These are phyloP conservation scores for Philopedon plagiatum DNA, from an alignment of 2,888 invertebrate species.

Conservation along the genomic window DNA sequence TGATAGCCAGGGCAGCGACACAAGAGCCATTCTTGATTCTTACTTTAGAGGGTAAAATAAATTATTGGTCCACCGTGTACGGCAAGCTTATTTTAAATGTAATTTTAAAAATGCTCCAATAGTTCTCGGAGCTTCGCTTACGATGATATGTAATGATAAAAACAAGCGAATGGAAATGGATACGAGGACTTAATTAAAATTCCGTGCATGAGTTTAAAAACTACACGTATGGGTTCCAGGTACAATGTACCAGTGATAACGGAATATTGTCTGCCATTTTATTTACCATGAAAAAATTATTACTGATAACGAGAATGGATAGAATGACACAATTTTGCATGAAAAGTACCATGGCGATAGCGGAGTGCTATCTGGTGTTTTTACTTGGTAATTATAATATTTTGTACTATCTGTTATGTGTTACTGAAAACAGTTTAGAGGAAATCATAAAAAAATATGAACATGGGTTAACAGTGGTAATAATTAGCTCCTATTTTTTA, in stretches of 20 bases:
- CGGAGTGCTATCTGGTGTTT: background rate
- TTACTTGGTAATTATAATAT: constrained; percentile 2
- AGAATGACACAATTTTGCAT: constrained; percentile 38
- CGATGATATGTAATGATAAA: too few relatives aligned
- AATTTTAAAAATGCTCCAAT: constrained; percentile 30
- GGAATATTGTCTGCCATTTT: constrained; percentile 50
- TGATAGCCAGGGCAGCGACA: too few relatives aligned
- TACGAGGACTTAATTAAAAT: constrained; percentile 39
- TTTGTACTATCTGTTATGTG: background rate
- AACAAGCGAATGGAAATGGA: constrained; percentile 31
- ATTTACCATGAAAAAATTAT: constrained; percentile 47
- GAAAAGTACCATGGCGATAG: constrained; percentile 13
- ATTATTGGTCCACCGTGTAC: constrained; percentile 1
- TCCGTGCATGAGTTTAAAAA: constrained; percentile 40
- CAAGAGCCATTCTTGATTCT: too few relatives aligned
- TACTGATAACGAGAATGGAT: constrained; percentile 44
- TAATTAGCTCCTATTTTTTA: too few relatives aligned
- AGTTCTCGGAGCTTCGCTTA: constrained; percentile 32
- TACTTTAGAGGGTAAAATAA: too few relatives aligned
- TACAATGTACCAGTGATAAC: constrained; percentile 50
- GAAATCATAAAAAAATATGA: constrained; percentile 21
- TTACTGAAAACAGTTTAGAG: constrained; percentile 1
- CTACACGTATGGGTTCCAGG: constrained; percentile 47
- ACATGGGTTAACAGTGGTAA: too few relatives aligned
- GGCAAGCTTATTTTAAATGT: constrained; percentile 33